These are phyloP conservation scores for Eristalis arbustorum DNA, from an alignment of 2,888 invertebrate species.

Conservation along the genomic window DNA sequence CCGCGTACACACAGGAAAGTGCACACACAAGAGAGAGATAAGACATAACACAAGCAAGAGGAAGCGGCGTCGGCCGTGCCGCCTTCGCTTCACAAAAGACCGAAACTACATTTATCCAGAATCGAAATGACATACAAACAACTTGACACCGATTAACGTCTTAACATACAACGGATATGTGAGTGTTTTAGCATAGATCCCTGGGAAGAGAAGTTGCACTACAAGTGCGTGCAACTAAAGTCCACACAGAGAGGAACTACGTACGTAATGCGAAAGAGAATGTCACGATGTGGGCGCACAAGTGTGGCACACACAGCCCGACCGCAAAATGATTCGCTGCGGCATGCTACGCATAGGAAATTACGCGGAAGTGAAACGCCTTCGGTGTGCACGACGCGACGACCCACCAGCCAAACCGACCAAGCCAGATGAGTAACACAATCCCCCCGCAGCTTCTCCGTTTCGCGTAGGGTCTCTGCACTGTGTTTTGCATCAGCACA, in stretches of 20 bases:
- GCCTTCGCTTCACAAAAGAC: constrained; percentile 34
- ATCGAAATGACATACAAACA: constrained; percentile 53
- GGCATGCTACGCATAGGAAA: constrained; percentile 63
- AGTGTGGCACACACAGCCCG: constrained; percentile 28
- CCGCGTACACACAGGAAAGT: constrained; percentile 28
- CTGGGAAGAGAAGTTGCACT: constrained; percentile 6
- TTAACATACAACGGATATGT: constrained; percentile 10
- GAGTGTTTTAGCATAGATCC: background rate
- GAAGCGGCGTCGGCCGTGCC: constrained; percentile 38
- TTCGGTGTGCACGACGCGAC: constrained; percentile 28
- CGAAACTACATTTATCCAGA: constrained; percentile 39
- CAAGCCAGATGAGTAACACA: constrained; percentile 57
- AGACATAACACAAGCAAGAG: constrained; percentile 20
- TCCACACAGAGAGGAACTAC: constrained; percentile 6
- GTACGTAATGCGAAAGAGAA: constrained; percentile 41
- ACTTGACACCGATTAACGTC: constrained; percentile 49
- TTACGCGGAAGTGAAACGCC: constrained; percentile 69
- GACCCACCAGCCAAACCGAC: constrained; percentile 2
- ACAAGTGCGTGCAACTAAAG: constrained; percentile 50
- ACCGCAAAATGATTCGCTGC: constrained; percentile 47
- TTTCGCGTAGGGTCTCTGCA: constrained; percentile 48
- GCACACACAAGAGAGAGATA: constrained; percentile 46
- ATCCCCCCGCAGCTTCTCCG: background rate
- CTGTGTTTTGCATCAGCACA: constrained; percentile 7
- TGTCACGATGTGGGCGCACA: constrained; percentile 63